These are phyloP conservation scores for Wasmannia auropunctata DNA, from an alignment of 1,140 invertebrate genomes.

Conservation along the genomic window DNA sequence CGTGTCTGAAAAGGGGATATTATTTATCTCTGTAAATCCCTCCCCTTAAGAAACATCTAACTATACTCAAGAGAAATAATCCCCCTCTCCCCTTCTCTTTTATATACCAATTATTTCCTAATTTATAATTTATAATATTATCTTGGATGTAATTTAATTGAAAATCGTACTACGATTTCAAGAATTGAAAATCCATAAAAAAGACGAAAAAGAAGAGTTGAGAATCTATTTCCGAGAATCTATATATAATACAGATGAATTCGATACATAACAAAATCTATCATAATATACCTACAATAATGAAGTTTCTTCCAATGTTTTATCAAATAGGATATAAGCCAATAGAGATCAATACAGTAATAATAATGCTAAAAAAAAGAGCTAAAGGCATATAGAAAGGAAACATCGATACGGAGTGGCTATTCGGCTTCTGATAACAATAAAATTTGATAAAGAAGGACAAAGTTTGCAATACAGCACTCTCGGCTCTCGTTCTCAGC, in stretches of 20 bases:
- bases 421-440: constrained; percentile 74
- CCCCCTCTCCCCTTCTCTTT: background rate
- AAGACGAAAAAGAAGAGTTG: background rate
- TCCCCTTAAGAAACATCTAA: constrained; percentile 15
- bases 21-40: constrained; percentile 78
- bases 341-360: background rate
- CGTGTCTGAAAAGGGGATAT: constrained; percentile 82
- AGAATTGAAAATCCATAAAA: too few species aligned
- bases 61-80: background rate
- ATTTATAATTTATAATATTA: background rate
- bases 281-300: too few species aligned
- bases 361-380: constrained; percentile 29
- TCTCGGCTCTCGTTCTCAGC: constrained; percentile 27
- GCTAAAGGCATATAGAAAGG: constrained; percentile 35
- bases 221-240: background rate
- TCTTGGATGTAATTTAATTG: background rate
- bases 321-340: background rate
- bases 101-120: background rate
- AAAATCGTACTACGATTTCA: too few species aligned
- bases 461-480: constrained; percentile 67
- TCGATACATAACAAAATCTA: background rate
- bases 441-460: constrained; percentile 76
- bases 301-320: background rate
- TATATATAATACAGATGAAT: background rate
- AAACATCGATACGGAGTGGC: constrained; percentile 68